Evolutionary conservation across 2,113 vertebrate species (phyloP), one percentile per base, ranked within the genome.

Genomic region (Grus americana): DNA sequence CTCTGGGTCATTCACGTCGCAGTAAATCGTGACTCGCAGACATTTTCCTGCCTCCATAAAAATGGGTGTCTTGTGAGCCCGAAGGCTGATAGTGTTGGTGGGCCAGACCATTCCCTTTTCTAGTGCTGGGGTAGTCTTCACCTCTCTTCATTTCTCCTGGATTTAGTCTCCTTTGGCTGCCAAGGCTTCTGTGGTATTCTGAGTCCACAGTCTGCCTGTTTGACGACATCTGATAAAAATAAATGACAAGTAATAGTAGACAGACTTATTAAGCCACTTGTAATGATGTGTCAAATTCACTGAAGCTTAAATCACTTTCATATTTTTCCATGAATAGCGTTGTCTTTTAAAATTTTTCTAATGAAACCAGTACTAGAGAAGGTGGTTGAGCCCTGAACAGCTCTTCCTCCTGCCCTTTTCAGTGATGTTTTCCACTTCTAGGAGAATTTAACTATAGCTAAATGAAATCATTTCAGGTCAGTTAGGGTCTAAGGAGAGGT

Each of bases 221-320:
- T 88, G 75, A 92, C 5, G 13, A 59, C 38, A 81, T 74, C 63
- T 78, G 57, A 81, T 90, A 81, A 89, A 95, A 95, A 87, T 91
- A 92, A 90, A 74, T 75, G 32, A 57, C 58, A 55, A 86, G 27
- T 88, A 83, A 79, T 71, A 74, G 29, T 30, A 81, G 57, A 59
- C 63, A 83, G 55, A 62, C 68, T 86, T 88, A 81, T 8, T 76
- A 92, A 93, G 68, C 19, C 22, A 19, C 27, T 86, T 82, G 7
- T 71, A 91, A 90, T 55, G 55, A 52, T 70, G 47, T 75, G 61
- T 75, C 61, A 68, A 19, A 90, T 78, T 96, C 76, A 92, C 16
- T 40, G 63, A 80, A 50, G 50, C 44, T 74, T 92, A 70, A 78
- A 63, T 80, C 27, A 62, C 50, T 83, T 78, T 36, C 32, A 15